These are phyloP conservation scores for Macrophya annulata DNA, from an alignment of 2,888 invertebrate species.

Conservation along the genomic window DNA sequence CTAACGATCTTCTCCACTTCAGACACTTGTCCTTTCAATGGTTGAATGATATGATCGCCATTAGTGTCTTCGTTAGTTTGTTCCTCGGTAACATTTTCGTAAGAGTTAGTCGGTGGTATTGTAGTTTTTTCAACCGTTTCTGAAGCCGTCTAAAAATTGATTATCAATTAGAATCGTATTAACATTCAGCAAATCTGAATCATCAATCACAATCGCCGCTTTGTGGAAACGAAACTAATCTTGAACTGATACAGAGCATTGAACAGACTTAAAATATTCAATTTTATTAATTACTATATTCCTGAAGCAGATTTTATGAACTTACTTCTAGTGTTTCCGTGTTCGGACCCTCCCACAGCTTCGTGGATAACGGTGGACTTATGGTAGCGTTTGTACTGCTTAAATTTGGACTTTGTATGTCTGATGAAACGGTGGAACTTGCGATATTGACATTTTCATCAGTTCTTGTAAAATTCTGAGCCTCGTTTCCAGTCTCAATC, in stretches of 20 bases:
- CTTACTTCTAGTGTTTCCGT: slow-evolving; percentile 65
- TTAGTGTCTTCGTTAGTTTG: slow-evolving; percentile 64
- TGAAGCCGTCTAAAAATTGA: slow-evolving; percentile 60
- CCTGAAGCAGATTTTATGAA: neutral
- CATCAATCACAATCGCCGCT: neutral
- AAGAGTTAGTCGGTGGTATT: slow-evolving; percentile 59
- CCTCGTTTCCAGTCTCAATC: slow-evolving; percentile 76
- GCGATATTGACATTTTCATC: slow-evolving; percentile 79
- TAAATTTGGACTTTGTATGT: slow-evolving; percentile 67
- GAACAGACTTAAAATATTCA: neutral
- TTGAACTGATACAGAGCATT: neutral
- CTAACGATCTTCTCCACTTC: slow-evolving; percentile 83
- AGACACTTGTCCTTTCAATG: slow-evolving; percentile 79
- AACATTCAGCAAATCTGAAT: slow-evolving; percentile 11
- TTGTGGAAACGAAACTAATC: neutral
- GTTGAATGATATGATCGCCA: slow-evolving; percentile 69
- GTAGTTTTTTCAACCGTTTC: slow-evolving; percentile 57
- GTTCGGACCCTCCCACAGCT: slow-evolving; percentile 71
- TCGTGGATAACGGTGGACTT: slow-evolving; percentile 72
- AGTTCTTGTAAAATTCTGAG: slow-evolving; percentile 74
- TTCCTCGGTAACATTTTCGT: slow-evolving; percentile 66
- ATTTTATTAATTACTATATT: slow-evolving; percentile 43
- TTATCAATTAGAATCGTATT: neutral
- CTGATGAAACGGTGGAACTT: slow-evolving; percentile 78
- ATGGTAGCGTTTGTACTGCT: slow-evolving; percentile 71